Base-by-base conservation (phyloP, 2,797 vertebrate genomes). In the Mormyrus proboscirostris region DNA sequence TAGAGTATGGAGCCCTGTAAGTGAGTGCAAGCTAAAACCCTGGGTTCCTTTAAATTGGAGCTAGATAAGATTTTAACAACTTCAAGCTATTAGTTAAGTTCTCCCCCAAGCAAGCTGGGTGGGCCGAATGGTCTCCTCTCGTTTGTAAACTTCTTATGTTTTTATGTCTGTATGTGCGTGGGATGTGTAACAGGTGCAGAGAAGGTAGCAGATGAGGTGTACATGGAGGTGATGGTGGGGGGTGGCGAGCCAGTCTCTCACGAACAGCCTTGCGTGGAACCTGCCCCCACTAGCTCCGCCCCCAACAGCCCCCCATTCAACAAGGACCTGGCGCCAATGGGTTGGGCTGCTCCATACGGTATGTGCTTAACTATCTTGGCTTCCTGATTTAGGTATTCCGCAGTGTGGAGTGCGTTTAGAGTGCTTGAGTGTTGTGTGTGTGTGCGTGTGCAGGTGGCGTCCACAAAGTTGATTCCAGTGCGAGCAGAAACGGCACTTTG, bases 161-260 rank as follows among this genome's bases (percentile, higher is more conserved):
- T n/a, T 22, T 59, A 14, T 33, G 69, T 2, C 38, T 79, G 5
- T 44, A 14, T 41, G 73, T 41, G 69, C 51, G 41, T 84, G 79
- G 44, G 38, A 47, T 44, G 16, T 47, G 79, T 50, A 22, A 47
- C 47, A 84, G 79, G 79, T 25, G 79, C 47, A 4, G 79, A 84
- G 41, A 97, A 97, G 95, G 97, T 98, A 90, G 97, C 97, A 59
- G 97, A 98, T 92, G 97, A 98, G 94, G 98, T 98, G 91, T 98
- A 98, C 94, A 98, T 98, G 97, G 97, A 98, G 93, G 97, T 98
- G 93, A 97, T 98, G 90, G 97, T 98, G 91, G 97, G 97, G 91
- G 97, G 97, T 65, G 97, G 98, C 89, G 97, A 98, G 92, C 97
- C 96, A 19, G 96, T 95, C 0, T 94, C 95, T 86, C 97, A 98